Evolutionary conservation across 2,113 vertebrate genomes (phyloP).

Genomic region (Todiramphus saurophagus): DNA sequence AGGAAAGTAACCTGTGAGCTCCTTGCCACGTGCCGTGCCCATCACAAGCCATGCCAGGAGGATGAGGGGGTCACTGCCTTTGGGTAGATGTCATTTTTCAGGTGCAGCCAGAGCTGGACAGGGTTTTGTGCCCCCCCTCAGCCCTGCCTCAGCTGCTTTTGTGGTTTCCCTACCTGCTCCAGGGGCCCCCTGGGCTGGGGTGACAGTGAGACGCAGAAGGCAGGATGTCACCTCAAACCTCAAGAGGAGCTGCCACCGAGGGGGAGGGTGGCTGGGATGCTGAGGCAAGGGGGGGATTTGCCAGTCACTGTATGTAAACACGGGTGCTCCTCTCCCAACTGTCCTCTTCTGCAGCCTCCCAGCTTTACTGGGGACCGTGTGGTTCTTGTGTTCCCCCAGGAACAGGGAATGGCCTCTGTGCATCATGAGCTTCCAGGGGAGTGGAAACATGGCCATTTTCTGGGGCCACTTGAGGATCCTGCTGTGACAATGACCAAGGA

Average conservation of each 20-base stretch:
- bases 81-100: fast-evolving
- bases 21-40: fast-evolving
- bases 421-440: fast-evolving
- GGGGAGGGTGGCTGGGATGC: not conserved
- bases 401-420: fast-evolving
- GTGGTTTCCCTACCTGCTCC: conserved; percentile 35
- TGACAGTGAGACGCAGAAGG: not conserved
- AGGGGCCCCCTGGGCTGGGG: not conserved
- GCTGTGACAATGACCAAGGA: fast-evolving
- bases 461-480: fast-evolving
- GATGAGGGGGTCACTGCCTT: fast-evolving
- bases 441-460: fast-evolving
- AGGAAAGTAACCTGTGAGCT: not conserved
- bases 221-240: conserved; percentile 69
- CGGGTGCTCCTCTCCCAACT: not conserved
- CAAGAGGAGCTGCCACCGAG: conserved; percentile 20
- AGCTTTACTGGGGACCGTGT: fast-evolving
- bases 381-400: fast-evolving
- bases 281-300: not conserved
- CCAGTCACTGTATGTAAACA: not conserved
- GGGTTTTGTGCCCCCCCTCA: not conserved
- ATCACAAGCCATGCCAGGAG: fast-evolving
- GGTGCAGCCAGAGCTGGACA: not conserved
- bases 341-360: not conserved
- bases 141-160: not conserved